Base-by-base conservation (phyloP, 2,888 invertebrate species). In the Apomyelois bistriatella region DNA sequence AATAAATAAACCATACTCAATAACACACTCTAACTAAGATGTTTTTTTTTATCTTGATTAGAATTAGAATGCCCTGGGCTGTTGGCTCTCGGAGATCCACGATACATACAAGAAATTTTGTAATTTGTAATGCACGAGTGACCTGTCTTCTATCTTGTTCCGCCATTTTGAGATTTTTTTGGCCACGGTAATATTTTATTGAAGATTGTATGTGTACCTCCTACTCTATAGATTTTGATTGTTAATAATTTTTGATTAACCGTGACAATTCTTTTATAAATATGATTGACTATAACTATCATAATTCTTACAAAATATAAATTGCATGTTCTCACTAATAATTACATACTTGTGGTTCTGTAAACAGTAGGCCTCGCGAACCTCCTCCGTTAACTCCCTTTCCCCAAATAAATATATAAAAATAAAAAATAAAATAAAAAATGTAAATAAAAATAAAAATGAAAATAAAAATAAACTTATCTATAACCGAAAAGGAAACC, bases 41-140 rank as follows among this genome's bases (percentile, higher is more conserved):
- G 15, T 32, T 46, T 46, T 32, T 30, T 46, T 74, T 78, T 77
- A 82, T 72, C 74, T 81, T 76, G 75, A 82, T 85, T 85, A 79
- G 79, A 76, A 72, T 72, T 84, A 79, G 79, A 76, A 72, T 72
- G 69, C 75, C 68, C 68, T 64, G n/a, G n/a, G n/a, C n/a, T n/a
- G 70, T 66, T 53, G 67, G 66, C 66, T 32, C 28, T 41, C 15
- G 32, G n/a, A 16, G 15, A 12, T 38, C 46, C 32, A 46, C 30
- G 13, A 32, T 35, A 30, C 43, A 46, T 30, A 46, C 32, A 46
- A 32, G 28, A 46, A 35, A 35, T 28, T n/a, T 43, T 32, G 46
- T 46, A 32, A 46, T 46, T 46, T 46, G 46, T 46, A 32, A 46
- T 46, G 46, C 46, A 46, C 46, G 46, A 46, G 32, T 46, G 9